Evolutionary conservation across 1,140 invertebrate species (phyloP).

Genomic region (Musca vetustissima): DNA sequence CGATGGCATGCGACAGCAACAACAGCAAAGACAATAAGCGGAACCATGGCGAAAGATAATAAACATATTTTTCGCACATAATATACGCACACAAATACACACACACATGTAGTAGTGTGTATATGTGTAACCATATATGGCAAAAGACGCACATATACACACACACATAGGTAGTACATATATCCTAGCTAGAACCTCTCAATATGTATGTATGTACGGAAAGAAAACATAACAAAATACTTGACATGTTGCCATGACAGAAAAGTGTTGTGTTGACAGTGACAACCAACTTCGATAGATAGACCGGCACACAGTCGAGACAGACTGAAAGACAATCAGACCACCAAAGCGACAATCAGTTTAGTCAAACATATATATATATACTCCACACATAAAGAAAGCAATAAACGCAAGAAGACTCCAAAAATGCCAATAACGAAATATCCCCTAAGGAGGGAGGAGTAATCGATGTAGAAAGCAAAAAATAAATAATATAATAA

Average conservation of each 20-base stretch:
- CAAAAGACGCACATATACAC: background rate
- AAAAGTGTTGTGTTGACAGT: slow-evolving; percentile 22
- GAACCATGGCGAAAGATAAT: slow-evolving; percentile 11
- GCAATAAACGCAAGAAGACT: background rate
- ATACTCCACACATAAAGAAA: background rate
- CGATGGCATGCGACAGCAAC: too few relatives aligned
- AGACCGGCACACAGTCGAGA: too few relatives aligned
- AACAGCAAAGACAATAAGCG: background rate
- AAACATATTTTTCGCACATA: slow-evolving; percentile 13
- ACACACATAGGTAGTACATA: background rate
- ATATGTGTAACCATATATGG: too few relatives aligned
- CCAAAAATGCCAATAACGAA: too few relatives aligned
- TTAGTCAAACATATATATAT: too few relatives aligned
- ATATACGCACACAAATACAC: background rate
- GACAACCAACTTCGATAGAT: background rate
- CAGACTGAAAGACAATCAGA: background rate
- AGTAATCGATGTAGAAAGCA: too few relatives aligned
- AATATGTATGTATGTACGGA: background rate
- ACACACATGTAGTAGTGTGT: too few relatives aligned
- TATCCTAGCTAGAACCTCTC: too few relatives aligned
- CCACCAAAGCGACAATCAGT: background rate
- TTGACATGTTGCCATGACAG: slow-evolving; percentile 22
- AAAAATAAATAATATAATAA: slow-evolving; percentile 8
- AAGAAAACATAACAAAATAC: slow-evolving; percentile 14
- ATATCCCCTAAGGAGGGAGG: too few relatives aligned